Evolutionary conservation across 2,797 vertebrate genomes (phyloP).

Genomic region (Champsocephalus esox): DNA sequence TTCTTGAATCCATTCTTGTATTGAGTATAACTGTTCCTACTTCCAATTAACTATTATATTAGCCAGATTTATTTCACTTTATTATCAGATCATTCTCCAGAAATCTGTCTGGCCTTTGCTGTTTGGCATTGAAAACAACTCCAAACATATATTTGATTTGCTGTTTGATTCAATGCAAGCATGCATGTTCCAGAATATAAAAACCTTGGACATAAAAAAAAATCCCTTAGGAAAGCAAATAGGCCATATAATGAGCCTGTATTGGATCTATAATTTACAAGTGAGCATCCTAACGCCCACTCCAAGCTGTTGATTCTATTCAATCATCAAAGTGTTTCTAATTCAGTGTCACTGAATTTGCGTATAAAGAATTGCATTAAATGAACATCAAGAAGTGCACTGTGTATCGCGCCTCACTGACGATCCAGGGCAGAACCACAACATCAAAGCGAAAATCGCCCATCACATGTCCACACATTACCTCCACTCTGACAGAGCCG

Average conservation of each 20-base stretch:
- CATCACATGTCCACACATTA: constrained; percentile 63
- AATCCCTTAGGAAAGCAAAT: neutral
- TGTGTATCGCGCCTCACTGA: constrained; percentile 30
- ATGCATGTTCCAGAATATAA: neutral
- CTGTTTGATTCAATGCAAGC: neutral
- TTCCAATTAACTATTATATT: neutral
- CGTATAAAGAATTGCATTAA: constrained; percentile 50
- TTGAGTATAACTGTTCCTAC: neutral
- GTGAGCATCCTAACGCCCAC: neutral
- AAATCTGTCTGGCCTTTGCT: neutral
- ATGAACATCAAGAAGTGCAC: constrained; percentile 51
- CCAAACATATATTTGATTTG: neutral
- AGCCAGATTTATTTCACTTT: neutral
- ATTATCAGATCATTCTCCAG: neutral
- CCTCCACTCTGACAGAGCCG: constrained; percentile 57
- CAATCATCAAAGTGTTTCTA: constrained; percentile 40
- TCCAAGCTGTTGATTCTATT: constrained; percentile 27
- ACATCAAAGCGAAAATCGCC: constrained; percentile 77
- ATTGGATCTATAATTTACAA: constrained; percentile 14
- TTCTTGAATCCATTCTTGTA: too few relatives aligned
- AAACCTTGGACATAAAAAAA: neutral
- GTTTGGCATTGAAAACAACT: neutral
- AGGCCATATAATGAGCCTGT: neutral
- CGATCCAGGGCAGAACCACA: constrained; percentile 29
- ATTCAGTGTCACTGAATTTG: constrained; percentile 39